Percentiles rank a stretch among this genome's conserved stretches.
Conservation (phyloP, 2,797 vertebrate species). For the Lepilemur ruficaudatus region DNA sequence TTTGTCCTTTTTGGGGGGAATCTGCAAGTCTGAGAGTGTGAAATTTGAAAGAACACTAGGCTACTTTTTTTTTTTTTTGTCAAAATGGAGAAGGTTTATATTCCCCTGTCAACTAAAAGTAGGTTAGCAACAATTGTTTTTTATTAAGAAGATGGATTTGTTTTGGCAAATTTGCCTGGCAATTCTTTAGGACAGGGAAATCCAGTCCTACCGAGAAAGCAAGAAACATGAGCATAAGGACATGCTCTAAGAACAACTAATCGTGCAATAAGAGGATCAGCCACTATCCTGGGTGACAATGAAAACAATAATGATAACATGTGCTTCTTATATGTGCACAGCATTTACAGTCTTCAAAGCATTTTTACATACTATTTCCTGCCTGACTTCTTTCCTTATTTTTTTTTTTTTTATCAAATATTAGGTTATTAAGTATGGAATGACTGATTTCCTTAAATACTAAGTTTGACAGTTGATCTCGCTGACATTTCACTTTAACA, state of each 20-base stretch:
- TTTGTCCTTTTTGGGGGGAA: neutral
- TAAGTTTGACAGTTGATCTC: too few species aligned
- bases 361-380: neutral
- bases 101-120: neutral
- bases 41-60: conserved; percentile 41
- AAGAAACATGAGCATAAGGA: neutral
- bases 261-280: neutral
- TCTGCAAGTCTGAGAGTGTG: conserved; percentile 35
- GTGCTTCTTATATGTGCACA: neutral
- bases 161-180: neutral
- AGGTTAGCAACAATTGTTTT: neutral
- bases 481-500: too few species aligned
- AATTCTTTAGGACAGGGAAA: too few species aligned
- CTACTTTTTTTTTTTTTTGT: neutral
- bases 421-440: too few species aligned
- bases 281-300: neutral
- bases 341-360: neutral
- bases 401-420: too few species aligned
- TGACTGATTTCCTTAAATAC: too few species aligned
- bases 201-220: neutral
- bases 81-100: neutral
- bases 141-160: neutral
- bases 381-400: too few species aligned
- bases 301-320: neutral
- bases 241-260: neutral